Evolutionary conservation across 2,797 vertebrate genomes (phyloP), one percentile per base, ranked within the genome.

Genomic region (Iguana delicatissima): DNA sequence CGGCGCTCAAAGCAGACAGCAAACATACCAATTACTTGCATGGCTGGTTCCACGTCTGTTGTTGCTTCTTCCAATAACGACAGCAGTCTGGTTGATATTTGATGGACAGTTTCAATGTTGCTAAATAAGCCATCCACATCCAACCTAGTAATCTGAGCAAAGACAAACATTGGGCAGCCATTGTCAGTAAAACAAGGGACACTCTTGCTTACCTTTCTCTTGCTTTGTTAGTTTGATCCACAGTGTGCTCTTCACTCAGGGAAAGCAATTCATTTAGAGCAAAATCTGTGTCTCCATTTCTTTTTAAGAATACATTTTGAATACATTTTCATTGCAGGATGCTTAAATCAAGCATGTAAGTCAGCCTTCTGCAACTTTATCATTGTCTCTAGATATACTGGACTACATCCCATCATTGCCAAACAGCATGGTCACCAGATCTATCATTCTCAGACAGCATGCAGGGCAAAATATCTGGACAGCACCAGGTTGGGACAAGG

Each of bases 71-170:
- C 97, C 94, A 99, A 89, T 94, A 98, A 95, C 46, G 98, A 98
- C 74, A 99, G 97, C 87, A 99, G 97, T 42, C 98, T 98, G 86
- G 98, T 97, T 85, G 99, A 99, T 86, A 99, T 96, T 55, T 98
- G 98, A 94, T 97, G 98, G 96, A 99, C 98, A 0, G 98, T 98
- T 94, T 99, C 99, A 91, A 98, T 98, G 97, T 99, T 99, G 97
- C 98, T 98, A 95, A 99, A 99, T 95, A 99, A 96, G 85, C 98
- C 97, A 83, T 99, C 99, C 89, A 98, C 97, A 73, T 99, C 99
- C 92, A 99, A 95, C 91, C 86, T 89, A 83, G 95, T 98, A 91
- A 98, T 97, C 99, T 99, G 93, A 91, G 85, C 88, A 92, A 96
- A 96, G 87, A 96, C 91, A 97, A 95, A 96, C 80, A 96, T 85